Base-by-base conservation (phyloP, 2,888 invertebrate genomes). In the Bugula neritina region DNA sequence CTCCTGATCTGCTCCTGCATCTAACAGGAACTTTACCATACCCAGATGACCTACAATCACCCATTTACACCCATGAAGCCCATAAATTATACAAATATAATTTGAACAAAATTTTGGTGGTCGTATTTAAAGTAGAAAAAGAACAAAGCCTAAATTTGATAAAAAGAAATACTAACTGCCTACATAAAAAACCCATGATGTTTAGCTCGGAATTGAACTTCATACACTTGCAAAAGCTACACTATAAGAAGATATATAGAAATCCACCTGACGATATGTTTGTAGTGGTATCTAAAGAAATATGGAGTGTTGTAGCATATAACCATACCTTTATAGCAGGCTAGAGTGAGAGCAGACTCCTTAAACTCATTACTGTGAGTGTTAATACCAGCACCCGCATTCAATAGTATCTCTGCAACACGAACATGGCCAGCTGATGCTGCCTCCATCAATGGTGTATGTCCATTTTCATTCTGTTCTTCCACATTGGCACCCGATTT, bases 291-390 rank as follows among this genome's bases (percentile, higher is more conserved):
- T n/a, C n/a, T n/a, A n/a, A n/a, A n/a, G n/a, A n/a, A n/a, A n/a
- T n/a, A n/a, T n/a, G n/a, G n/a, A n/a, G n/a, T n/a, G 17, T 43
- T 10, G 43, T 43, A 43, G 17, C 17, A 43, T 10, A 43, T 43
- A 43, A 17, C 17, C 27, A 2, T 63, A 82, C 87, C 94, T 87
- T 95, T 95, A 85, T 93, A 98, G 86, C 94, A 96, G 78, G 94
- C 98, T 72, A 92, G 85, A 17, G 95, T 98, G 35, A 98, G 89
- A 17, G 98, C 97, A 23, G 95, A 95, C 87, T 99, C 99, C 86
- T 99, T 96, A 86, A 98, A 97, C 88, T 97, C 96, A 87, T 96
- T 96, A 73, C 96, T 96, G 86, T 97, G 96, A 76, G 97, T 95
- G 88, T 98, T 98, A 82, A 98, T 97, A 77, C 95, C 95, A 75